Percentiles rank a stretch among this genome's conserved stretches.
Conservation (phyloP, 2,797 vertebrate species). For the Malacoraja senta region DNA sequence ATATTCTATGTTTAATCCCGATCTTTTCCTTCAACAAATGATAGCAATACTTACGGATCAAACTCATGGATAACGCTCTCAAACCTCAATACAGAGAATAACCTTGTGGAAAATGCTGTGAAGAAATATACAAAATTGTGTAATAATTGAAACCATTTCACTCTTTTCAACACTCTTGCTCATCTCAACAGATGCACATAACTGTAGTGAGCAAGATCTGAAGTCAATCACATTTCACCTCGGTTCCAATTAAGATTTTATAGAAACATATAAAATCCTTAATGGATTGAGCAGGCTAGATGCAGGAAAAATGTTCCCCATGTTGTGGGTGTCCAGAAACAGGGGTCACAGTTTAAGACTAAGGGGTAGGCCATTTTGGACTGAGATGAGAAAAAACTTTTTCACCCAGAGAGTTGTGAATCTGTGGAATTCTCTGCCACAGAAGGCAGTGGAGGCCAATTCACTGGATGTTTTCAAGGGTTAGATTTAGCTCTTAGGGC, state of each 20-base stretch:
- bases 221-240: not conserved
- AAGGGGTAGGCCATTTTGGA: too few relatives aligned
- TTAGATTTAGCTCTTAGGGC: too few relatives aligned
- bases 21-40: not conserved
- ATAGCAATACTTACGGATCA: conserved; percentile 83
- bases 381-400: too few relatives aligned
- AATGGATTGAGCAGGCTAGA: too few relatives aligned
- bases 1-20: not conserved
- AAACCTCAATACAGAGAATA: conserved; percentile 92
- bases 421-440: too few relatives aligned
- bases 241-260: not conserved
- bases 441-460: too few relatives aligned
- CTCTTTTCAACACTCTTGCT: not conserved
- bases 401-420: too few relatives aligned
- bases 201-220: not conserved
- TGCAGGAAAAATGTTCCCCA: too few relatives aligned
- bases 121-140: conserved; percentile 32
- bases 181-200: not conserved
- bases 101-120: conserved; percentile 88
- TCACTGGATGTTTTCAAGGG: too few relatives aligned
- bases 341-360: too few relatives aligned
- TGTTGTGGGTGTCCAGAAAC: too few relatives aligned
- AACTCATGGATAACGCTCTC: conserved; percentile 99
- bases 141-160: not conserved
- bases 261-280: too few relatives aligned